Evolutionary conservation across 2,888 invertebrate species (phyloP).

Genomic region (Scrobipalpa atriplicella): DNA sequence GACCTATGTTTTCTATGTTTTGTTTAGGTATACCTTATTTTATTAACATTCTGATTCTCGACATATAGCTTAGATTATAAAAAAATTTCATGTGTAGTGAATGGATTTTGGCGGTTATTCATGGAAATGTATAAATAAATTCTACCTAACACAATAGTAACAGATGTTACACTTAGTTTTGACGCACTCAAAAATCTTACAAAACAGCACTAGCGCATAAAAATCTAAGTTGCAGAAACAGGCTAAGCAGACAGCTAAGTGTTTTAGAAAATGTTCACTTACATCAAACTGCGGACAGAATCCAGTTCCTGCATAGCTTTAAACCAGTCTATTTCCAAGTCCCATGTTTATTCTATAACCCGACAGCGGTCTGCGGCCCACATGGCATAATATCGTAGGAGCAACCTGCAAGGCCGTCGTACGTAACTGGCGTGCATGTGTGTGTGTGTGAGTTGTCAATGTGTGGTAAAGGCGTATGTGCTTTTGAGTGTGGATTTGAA

Average conservation of each 20-base stretch:
- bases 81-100: too few species aligned
- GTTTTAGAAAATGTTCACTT: slow-evolving; percentile 11
- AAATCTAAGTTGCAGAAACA: slow-evolving; percentile 5
- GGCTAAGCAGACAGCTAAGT: background rate
- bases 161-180: too few species aligned
- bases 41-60: too few species aligned
- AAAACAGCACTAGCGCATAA: background rate
- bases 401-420: slow-evolving; percentile 17
- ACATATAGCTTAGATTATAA: too few species aligned
- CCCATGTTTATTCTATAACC: slow-evolving; percentile 19
- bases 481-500: background rate
- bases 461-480: background rate
- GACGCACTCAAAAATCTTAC: background rate
- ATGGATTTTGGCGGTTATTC: too few species aligned
- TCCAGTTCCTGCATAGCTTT: slow-evolving; percentile 14
- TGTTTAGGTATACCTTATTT: too few species aligned
- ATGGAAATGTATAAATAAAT: too few species aligned
- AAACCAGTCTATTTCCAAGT: slow-evolving; percentile 13
- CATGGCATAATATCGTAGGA: slow-evolving; percentile 20
- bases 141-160: too few species aligned
- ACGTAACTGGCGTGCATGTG: background rate
- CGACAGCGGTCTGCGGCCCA: slow-evolving; percentile 9
- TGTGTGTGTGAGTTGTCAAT: background rate
- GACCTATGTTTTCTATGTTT: too few species aligned
- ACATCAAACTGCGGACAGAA: background rate